These are phyloP conservation scores for Herminia tarsipennalis DNA, from an alignment of 2,888 invertebrate genomes.

Conservation along the genomic window DNA sequence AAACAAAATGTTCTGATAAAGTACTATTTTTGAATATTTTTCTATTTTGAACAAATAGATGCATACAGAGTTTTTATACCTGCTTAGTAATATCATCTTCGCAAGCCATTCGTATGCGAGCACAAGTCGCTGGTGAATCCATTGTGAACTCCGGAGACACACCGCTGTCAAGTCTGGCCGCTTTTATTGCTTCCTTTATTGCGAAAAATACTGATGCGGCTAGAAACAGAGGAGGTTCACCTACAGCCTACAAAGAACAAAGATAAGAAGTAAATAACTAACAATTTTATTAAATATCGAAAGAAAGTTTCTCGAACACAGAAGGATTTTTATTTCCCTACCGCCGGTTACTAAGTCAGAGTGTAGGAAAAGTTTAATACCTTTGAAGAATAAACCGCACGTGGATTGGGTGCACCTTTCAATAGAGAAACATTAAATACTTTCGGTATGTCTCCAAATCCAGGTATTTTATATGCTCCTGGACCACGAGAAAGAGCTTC, in stretches of 20 bases:
- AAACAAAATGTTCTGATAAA: too few relatives aligned
- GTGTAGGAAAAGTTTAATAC: slow-evolving; percentile 63
- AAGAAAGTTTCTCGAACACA: too few relatives aligned
- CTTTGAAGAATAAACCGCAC: slow-evolving; percentile 96
- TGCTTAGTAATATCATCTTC: slow-evolving; percentile 91
- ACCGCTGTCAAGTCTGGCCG: slow-evolving; percentile 90
- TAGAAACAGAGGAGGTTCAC: slow-evolving; percentile 97
- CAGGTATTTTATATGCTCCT: slow-evolving; percentile 94
- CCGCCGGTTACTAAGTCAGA: too few relatives aligned
- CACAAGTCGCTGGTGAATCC: slow-evolving; percentile 94
- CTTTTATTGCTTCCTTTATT: slow-evolving; percentile 93
- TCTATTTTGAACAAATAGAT: too few relatives aligned
- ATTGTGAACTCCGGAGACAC: slow-evolving; percentile 86
- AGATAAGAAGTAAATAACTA: too few relatives aligned
- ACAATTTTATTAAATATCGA: too few relatives aligned
- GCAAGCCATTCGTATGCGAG: slow-evolving; percentile 95
- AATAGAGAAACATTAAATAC: slow-evolving; percentile 94
- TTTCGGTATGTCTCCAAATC: slow-evolving; percentile 92
- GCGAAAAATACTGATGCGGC: slow-evolving; percentile 95
- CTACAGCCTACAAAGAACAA: slow-evolving; percentile 94
- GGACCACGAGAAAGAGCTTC: slow-evolving; percentile 91
- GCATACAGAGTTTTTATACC: slow-evolving; percentile 85
- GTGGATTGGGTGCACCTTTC: slow-evolving; percentile 92
- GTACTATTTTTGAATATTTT: too few relatives aligned
- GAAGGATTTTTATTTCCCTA: too few relatives aligned